These are phyloP conservation scores for Drosophila neonasuta DNA, from an alignment of 2,888 invertebrate species.

Conservation along the genomic window DNA sequence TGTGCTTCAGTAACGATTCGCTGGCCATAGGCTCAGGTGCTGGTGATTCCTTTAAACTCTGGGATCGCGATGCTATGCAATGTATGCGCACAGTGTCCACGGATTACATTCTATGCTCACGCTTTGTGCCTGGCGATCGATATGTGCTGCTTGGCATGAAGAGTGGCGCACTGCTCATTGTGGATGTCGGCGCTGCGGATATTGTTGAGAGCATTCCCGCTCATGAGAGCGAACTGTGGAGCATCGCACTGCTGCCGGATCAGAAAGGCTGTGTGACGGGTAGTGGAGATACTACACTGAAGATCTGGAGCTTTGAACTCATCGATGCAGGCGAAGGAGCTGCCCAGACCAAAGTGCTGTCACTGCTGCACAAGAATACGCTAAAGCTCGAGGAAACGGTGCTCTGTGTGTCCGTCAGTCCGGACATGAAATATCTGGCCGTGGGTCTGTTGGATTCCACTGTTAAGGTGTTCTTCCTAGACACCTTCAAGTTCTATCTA, in stretches of 20 bases:
- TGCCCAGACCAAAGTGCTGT: constrained; percentile 85
- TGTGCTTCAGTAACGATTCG: constrained; percentile 95
- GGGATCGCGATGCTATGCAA: constrained; percentile 89
- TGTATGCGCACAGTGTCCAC: constrained; percentile 87
- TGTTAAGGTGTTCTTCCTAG: constrained; percentile 96
- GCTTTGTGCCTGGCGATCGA: constrained; percentile 94
- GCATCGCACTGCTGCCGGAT: constrained; percentile 90
- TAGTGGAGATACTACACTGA: constrained; percentile 94
- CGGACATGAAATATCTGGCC: constrained; percentile 93
- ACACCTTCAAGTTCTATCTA: constrained; percentile 97
- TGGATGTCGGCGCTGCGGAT: constrained; percentile 92
- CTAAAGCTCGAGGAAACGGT: constrained; percentile 94
- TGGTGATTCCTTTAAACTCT: constrained; percentile 94
- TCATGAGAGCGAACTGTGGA: constrained; percentile 91
- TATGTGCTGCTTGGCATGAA: constrained; percentile 94
- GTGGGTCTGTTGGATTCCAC: constrained; percentile 96
- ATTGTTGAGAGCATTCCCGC: constrained; percentile 92
- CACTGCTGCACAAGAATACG: constrained; percentile 90
- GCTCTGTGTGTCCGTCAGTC: constrained; percentile 90
- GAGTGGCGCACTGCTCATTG: constrained; percentile 90
- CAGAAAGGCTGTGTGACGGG: constrained; percentile 92
- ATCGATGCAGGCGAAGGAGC: constrained; percentile 85
- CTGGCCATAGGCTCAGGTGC: constrained; percentile 93
- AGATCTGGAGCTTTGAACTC: constrained; percentile 96
- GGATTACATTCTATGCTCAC: constrained; percentile 86